Base-by-base conservation (phyloP, 2,797 vertebrate genomes). In the Eidolon dupreanum region DNA sequence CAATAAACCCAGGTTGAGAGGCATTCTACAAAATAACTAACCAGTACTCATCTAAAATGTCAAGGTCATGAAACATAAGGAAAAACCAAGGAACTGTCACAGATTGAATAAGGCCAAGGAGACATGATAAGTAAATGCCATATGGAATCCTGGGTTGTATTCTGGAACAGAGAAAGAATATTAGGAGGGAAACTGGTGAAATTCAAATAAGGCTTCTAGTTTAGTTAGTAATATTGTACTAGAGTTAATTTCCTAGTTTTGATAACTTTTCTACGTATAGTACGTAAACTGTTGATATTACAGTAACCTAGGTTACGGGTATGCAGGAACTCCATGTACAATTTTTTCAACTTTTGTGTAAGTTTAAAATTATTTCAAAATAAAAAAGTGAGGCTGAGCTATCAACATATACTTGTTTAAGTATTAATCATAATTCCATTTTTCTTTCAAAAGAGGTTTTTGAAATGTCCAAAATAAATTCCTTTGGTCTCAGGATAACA, bases 341-440 rank as follows among this genome's bases (percentile, higher is more conserved):
- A 81, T 51, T 92, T 90, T 84, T 70, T 28, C 22, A 88, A 92
- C 31, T 81, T 93, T 96, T 63, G 43, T 90, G 13, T 61, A 92
- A 73, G 43, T 77, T n/a, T 82, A 71, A 87, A 90, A 33, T 92
- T 70, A 84, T 68, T 94, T 79, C 33, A 86, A 90, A 95, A 92
- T 74, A 79, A 93, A 97, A 86, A 36, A 0, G 22, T 61, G 5
- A 87, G 57, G 33, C 17, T 82, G n/a, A 92, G 5, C 16, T 81
- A 46, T 66, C 55, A 46, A 81, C 53, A 65, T 77, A 51, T 65
- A 86, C 15, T 49, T 17, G 15, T 85, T 93, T 90, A 46, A 51
- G 20, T 78, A 71, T 20, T 88, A 43, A 92, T 33, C 41, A 10
- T 43, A 87, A 77, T 57, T 75, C 5, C 26, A 74, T 22, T 81